Conservation (phyloP, 2,888 invertebrate genomes). For the Pandemis corylana region DNA sequence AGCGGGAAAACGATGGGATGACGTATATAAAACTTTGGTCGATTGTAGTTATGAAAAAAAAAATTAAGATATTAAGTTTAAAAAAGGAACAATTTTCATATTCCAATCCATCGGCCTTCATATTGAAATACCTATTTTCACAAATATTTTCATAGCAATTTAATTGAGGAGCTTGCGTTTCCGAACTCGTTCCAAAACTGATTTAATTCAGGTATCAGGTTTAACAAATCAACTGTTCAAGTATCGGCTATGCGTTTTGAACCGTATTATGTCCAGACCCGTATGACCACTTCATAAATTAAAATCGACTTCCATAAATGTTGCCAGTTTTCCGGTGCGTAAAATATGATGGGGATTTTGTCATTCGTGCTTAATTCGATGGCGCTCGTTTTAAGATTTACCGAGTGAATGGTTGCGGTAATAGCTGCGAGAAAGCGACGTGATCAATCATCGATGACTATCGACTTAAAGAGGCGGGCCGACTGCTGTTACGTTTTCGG, state of each 20-base stretch:
- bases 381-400: slow-evolving; percentile 59
- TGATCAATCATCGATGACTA: slow-evolving; percentile 68
- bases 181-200: no score
- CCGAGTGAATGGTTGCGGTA: slow-evolving; percentile 62
- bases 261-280: slow-evolving; percentile 10
- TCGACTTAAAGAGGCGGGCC: slow-evolving; percentile 44
- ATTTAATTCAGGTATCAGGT: neutral
- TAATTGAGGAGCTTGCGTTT: no score
- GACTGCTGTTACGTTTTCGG: slow-evolving; percentile 22
- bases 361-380: slow-evolving; percentile 51
- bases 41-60: no score
- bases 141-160: no score
- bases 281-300: slow-evolving; percentile 34
- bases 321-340: slow-evolving; percentile 38
- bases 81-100: no score
- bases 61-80: no score
- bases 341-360: slow-evolving; percentile 44
- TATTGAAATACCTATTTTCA: no score
- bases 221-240: neutral
- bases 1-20: no score
- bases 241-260: neutral
- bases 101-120: no score
- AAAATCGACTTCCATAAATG: slow-evolving; percentile 30
- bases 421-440: slow-evolving; percentile 57
- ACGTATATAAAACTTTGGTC: no score